A percentile compares a stretch with the other conserved stretches of the same genome.
Evolutionary conservation across 1,140 invertebrate species (phyloP).

Genomic region (Eurosta solidaginis): DNA sequence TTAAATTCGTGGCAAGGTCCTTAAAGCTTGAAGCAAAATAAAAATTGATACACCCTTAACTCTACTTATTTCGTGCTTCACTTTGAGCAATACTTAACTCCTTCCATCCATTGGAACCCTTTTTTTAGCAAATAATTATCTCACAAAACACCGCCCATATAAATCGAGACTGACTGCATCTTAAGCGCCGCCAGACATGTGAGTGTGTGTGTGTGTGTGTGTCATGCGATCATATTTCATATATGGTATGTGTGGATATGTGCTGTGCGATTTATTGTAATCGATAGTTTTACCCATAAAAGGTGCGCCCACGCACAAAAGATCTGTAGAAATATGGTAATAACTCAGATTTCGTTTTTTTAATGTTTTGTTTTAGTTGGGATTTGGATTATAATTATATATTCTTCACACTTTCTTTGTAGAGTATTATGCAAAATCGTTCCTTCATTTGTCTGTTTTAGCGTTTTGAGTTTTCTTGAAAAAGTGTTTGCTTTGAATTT

Average conservation of each 20-base stretch:
- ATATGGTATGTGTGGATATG: neutral
- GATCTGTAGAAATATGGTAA: neutral
- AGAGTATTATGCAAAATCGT: neutral
- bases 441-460: neutral
- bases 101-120: neutral
- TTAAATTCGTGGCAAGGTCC: no score
- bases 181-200: neutral
- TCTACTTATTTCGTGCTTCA: neutral
- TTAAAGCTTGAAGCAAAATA: no score
- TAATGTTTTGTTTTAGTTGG: constrained; percentile 25
- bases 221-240: no score
- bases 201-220: neutral
- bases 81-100: neutral
- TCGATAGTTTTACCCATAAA: constrained; percentile 24
- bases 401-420: neutral
- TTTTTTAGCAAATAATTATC: neutral
- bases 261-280: neutral
- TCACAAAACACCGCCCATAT: neutral
- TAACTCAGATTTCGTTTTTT: neutral
- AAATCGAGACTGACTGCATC: neutral
- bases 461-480: neutral
- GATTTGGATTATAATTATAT: constrained; percentile 18
- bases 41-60: no score
- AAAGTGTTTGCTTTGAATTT: neutral
- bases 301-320: constrained; percentile 4